Conservation (phyloP, 1,140 invertebrate genomes). For the Neodiprion fabricii region DNA sequence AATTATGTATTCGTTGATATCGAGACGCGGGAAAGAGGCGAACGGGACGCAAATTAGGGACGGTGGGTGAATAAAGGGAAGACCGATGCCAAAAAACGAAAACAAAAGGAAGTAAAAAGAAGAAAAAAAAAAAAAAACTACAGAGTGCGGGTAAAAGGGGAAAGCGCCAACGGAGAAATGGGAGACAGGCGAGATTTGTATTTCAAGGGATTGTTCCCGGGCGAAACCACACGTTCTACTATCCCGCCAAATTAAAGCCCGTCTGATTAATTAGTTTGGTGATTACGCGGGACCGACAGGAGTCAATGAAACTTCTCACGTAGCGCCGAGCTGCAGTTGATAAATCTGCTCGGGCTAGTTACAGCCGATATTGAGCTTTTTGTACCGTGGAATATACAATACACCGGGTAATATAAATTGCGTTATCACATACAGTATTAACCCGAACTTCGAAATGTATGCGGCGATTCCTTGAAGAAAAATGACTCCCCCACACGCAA, state of each 20-base stretch:
- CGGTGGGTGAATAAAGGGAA: too few species aligned
- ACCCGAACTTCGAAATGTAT: not conserved
- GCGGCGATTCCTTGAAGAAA: not conserved
- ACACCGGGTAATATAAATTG: too few species aligned
- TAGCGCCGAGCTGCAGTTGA: not conserved
- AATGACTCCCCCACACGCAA: not conserved
- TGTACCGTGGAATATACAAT: not conserved
- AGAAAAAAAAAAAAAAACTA: not conserved
- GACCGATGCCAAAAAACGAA: not conserved
- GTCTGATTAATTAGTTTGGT: not conserved
- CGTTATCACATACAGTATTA: too few species aligned
- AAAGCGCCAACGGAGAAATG: not conserved
- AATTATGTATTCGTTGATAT: too few species aligned
- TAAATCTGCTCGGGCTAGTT: not conserved
- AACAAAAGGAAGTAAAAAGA: not conserved
- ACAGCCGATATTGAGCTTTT: not conserved
- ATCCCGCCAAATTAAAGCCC: not conserved
- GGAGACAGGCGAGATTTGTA: not conserved
- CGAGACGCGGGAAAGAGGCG: not conserved
- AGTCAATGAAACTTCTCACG: constrained; percentile 4
- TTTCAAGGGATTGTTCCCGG: not conserved
- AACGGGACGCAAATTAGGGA: too few species aligned
- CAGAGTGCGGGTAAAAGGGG: not conserved
- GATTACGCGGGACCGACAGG: not conserved
- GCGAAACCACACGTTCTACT: not conserved